Conservation (phyloP, 2,797 vertebrate species). For the Poecilia velifera region DNA sequence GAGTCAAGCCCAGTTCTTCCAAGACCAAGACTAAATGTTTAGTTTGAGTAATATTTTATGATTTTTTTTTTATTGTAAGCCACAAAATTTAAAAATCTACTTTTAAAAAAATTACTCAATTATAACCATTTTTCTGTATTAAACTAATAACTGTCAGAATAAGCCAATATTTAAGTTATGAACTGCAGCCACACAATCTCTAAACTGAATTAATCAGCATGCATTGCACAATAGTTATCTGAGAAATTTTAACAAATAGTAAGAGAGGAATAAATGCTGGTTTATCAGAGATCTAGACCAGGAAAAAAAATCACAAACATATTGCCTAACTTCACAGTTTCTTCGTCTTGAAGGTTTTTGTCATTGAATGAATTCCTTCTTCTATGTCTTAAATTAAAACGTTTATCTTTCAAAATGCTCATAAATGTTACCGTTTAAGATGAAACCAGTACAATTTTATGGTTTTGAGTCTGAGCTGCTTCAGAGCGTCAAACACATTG, state of each 20-base stretch:
- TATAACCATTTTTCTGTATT: no score
- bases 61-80: no score
- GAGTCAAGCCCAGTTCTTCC: no score
- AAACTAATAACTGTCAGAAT: no score
- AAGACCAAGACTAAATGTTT: no score
- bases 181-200: no score
- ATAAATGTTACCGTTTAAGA: neutral
- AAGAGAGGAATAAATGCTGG: neutral
- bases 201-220: no score
- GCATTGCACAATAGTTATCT: no score
- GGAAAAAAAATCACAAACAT: constrained; percentile 45
- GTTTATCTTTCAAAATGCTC: neutral
- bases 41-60: no score
- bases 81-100: no score
- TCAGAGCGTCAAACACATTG: constrained; percentile 36
- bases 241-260: neutral
- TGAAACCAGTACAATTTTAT: neutral
- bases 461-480: neutral
- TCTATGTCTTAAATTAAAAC: neutral
- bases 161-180: no score
- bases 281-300: neutral
- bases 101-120: no score
- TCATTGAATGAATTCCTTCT: neutral
- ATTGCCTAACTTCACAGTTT: constrained; percentile 31
- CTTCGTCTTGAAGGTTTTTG: constrained; percentile 11